phyloP scores from a whole-genome alignment of 1,140 invertebrate genomes.

The Nomia melanderi region DNA sequence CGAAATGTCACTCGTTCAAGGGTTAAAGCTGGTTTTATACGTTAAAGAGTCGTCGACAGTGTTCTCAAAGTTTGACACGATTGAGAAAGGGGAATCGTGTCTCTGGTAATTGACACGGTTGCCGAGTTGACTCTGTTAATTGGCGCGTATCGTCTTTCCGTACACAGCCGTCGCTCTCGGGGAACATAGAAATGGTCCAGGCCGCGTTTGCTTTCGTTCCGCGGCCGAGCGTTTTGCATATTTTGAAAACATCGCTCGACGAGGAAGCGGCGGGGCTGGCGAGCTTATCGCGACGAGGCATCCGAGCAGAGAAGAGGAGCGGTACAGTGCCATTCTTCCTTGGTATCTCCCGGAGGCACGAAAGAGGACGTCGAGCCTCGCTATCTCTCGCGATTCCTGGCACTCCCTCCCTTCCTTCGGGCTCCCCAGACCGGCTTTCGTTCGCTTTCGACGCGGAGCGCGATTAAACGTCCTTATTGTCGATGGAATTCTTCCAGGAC shows the following conservation, averaged over 20 bases:
- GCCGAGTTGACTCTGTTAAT: too few relatives aligned
- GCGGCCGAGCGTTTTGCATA: background rate
- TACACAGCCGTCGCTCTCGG: too few relatives aligned
- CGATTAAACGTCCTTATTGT: conserved; percentile 49
- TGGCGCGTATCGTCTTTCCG: too few relatives aligned
- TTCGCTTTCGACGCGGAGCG: conserved; percentile 3
- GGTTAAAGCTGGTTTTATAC: too few relatives aligned
- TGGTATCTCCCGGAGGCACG: background rate
- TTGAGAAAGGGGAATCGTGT: too few relatives aligned
- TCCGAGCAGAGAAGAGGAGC: background rate
- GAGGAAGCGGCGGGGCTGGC: background rate
- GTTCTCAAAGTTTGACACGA: too few relatives aligned
- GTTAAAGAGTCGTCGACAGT: too few relatives aligned
- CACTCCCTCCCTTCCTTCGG: background rate
- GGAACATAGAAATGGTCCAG: too few relatives aligned
- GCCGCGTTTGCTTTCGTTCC: background rate
- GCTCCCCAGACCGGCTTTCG: background rate
- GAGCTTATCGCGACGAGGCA: conserved; percentile 25
- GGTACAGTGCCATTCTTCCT: conserved; percentile 18
- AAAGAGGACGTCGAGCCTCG: background rate
- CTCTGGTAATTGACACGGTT: too few relatives aligned
- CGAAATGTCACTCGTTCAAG: too few relatives aligned
- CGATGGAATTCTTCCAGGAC: conserved; percentile 43
- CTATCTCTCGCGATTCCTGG: background rate
- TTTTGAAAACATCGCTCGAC: background rate